Base-by-base conservation (phyloP, 2,888 invertebrate species). In the Drosophila paramelanica region DNA sequence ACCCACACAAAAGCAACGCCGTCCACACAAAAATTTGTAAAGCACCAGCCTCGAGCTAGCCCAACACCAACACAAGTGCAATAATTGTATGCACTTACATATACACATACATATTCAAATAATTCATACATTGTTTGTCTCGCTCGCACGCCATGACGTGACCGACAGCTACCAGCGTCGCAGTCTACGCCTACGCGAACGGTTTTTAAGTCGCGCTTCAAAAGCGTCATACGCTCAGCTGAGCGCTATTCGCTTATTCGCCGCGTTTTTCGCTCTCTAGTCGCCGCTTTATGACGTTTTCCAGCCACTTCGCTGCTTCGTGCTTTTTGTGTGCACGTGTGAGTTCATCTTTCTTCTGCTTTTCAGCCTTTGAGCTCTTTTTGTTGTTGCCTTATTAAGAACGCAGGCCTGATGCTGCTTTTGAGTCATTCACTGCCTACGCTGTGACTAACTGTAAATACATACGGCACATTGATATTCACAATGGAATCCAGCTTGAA, bases 1-100 rank as follows among this genome's bases (percentile, higher is more conserved):
- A 73, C 86, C 83, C 86, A 88, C 83, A 88, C 71, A 82, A 85
- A 71, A 64, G 53, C 61, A 52, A 66, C 52, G 39, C 55, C 51
- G 31, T 64, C 80, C 84, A 82, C 84, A 87, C 79, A 83, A 74
- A 83, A 79, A 75, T 69, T 71, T 79, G 65, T 79, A 81, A 79
- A 72, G 77, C 69, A 68, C 25, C 65, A 72, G 51, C 57, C 49
- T 39, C 67, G 51, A 60, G 59, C 56, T 72, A 51, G 42, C 47
- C 59, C 68, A 74, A 60, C 77, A 67, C 59, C 41, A 65, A 76
- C 61, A 73, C 69, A 60, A 68, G n/a, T 53, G 58, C 58, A 73
- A 25, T 45, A 49, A 59, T 33, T 72, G 52, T 60, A 64, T 76
- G 71, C 77, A 69, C 46, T 66, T 50, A 62, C 56, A 52, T 6